Evolutionary conservation across 2,113 vertebrate species (phyloP).

Genomic region (Arvicanthis niloticus): DNA sequence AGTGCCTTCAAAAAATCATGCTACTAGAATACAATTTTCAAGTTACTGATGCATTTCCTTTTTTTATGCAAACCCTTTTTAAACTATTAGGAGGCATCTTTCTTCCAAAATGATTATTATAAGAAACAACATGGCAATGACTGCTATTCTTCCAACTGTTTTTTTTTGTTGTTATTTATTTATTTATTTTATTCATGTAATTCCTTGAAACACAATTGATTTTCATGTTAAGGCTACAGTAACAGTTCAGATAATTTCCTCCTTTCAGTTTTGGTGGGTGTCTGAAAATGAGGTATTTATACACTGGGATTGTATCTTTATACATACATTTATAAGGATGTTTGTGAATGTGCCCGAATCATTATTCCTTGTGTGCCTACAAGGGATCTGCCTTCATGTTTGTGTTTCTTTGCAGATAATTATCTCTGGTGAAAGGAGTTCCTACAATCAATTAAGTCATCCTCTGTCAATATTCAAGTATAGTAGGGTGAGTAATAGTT

Average conservation of each 20-base stretch:
- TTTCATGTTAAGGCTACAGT: conserved; percentile 31
- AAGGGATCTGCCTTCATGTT: not conserved
- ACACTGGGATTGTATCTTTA: conserved; percentile 16
- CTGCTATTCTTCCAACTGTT: not conserved
- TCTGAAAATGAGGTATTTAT: conserved; percentile 21
- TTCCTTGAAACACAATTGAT: not conserved
- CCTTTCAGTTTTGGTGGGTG: not conserved
- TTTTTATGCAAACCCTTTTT: conserved; percentile 14
- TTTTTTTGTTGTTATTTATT: too few relatives aligned
- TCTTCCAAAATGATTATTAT: conserved; percentile 30
- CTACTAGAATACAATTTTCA: conserved; percentile 20
- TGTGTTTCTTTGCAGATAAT: not conserved
- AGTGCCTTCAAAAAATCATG: not conserved
- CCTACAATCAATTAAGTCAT: conserved; percentile 3
- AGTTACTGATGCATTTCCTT: not conserved
- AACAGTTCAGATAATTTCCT: conserved; percentile 47
- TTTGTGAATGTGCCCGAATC: not conserved
- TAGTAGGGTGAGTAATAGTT: conserved; percentile 27
- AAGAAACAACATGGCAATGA: conserved; percentile 3
- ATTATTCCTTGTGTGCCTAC: not conserved
- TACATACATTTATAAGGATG: not conserved
- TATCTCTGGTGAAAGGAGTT: not conserved
- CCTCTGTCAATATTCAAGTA: conserved; percentile 30
- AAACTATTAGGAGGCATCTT: not conserved
- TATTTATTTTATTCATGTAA: not conserved